Evolutionary conservation across 2,888 invertebrate species (phyloP), one percentile per base, ranked within the genome.

Genomic region (Caenorhabditis sinica): DNA sequence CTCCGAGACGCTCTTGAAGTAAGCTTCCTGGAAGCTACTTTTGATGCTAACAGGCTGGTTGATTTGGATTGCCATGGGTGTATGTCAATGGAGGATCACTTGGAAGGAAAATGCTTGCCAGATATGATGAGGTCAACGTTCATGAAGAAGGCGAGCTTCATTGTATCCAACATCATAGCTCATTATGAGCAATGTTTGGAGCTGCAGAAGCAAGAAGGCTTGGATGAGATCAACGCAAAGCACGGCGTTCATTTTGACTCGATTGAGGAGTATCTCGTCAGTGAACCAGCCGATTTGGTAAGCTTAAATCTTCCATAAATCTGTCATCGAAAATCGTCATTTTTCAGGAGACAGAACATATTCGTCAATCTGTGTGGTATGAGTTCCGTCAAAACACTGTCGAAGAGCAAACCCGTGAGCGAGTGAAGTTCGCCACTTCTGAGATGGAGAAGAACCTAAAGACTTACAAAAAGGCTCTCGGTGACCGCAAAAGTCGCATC

Each of bases 261-360:
- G 0, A 49, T 69, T 17, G 56, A 69, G 56, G 63, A 40, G 40
- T 40, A 11, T 9, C 8, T 58, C n/a, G 6, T 45, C 58, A 56
- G 36, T 1, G 43, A 3, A 3, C 43, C 33, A 8, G 20, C 28
- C 1, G 75, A 75, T 45, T n/a, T 23, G 5, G 75, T 75, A 30
- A 30, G 75, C 36, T 40, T 28, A 1, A 1, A 25, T 25, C 25
- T n/a, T n/a, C n/a, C n/a, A n/a, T n/a, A n/a, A n/a, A 9, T 23
- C 4, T 25, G 13, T 25, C 0, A 43, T 49, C 13, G n/a, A 28
- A 60, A 45, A n/a, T 20, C 6, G 33, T 40, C 2, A 2, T 9
- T 23, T 63, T 68, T 28, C 76, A 77, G 76, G 76, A 61, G 5
- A 20, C 61, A 17, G 60, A 77, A 13, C 8, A 28, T 3, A 13